Base-by-base conservation (phyloP, 2,797 vertebrate species). In the Peromyscus melanophrys region DNA sequence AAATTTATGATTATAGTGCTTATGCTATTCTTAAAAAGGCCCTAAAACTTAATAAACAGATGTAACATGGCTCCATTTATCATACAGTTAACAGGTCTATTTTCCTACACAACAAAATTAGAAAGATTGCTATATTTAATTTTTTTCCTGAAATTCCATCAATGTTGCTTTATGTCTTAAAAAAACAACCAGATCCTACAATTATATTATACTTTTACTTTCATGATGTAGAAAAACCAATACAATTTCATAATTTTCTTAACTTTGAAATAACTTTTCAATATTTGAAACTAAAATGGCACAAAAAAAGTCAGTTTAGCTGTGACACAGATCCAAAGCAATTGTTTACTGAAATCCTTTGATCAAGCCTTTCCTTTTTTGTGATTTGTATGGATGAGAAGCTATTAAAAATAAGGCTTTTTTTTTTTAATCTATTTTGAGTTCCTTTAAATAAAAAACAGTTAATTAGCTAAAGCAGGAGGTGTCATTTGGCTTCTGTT, bases 391-490 rank as follows among this genome's bases (percentile, higher is more conserved):
- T 49, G 34, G 77, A 82, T 52, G 25, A 92, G 55, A 78, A 90
- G 21, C 37, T 95, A 87, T 3, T 96, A 65, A 94, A 92, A 91
- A 92, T 73, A 94, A 87, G 37, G 34, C 1, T 49, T 49, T 29
- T 10, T 97, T 40, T 29, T 10, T 97, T 37, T n/a, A n/a, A n/a
- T n/a, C 49, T 97, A 96, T 92, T 95, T 73, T 75, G 49, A 21
- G n/a, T 92, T 93, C 17, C n/a, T 84, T 93, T 76, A 55, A 90
- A 83, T 43, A 84, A 63, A 61, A n/a, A 31, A 11, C 34, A 94
- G 67, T 95, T 94, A 97, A 96, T 97, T 84, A 95, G 65, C 81
- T 90, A 96, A 88, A 67, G 37, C 65, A 95, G 25, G 40, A 96
- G 34, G 95, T 96, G 40, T 78, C 92, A 88, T 31, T 78, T 96